Base-by-base conservation (phyloP, 2,113 vertebrate genomes). In the Polyodon spathula region DNA sequence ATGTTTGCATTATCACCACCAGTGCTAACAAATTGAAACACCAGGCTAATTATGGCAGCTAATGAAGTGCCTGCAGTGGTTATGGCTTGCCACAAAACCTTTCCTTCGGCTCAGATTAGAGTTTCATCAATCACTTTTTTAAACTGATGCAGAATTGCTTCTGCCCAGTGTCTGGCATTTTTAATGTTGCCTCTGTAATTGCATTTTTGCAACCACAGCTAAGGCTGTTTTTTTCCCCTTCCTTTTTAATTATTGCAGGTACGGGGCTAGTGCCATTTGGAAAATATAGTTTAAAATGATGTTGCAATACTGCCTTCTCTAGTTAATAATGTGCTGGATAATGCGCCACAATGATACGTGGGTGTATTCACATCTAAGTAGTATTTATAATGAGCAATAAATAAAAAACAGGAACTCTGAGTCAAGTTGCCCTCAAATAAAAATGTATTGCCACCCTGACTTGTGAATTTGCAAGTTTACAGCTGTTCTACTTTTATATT, bases 31-130 rank as follows among this genome's bases (percentile, higher is more conserved):
- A 95, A 92, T 92, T 91, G 90, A 87, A 88, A 86, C 88, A 86
- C 84, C 86, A 84, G 82, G 89, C 92, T 97, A 95, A 98, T 98
- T 95, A 96, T 88, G 84, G 85, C 81, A 88, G 86, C 90, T 95
- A 93, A 97, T 96, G 92, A 94, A 94, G 92, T 93, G 86, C 90
- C 86, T 81, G 88, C 88, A 91, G 90, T 90, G 93, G 92, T 90
- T 89, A 89, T 88, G 89, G 86, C 86, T 92, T 83, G 76, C 90
- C 72, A 83, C 84, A 86, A 80, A 92, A 88, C 87, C 83, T 85
- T 89, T 89, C 91, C 81, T 91, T 97, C 94, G 86, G 78, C 84
- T 93, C 76, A 76, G 84, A 94, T 98, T 95, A 97, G 87, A 86
- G 84, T 90, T 91, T 91, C 88, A 90, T 89, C 87, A 92, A 88